Evolutionary conservation across 92 coral and sea anemone genomes (phyloP), one percentile per base, ranked within the genome.

Genomic region (Virgularia gustaviana): DNA sequence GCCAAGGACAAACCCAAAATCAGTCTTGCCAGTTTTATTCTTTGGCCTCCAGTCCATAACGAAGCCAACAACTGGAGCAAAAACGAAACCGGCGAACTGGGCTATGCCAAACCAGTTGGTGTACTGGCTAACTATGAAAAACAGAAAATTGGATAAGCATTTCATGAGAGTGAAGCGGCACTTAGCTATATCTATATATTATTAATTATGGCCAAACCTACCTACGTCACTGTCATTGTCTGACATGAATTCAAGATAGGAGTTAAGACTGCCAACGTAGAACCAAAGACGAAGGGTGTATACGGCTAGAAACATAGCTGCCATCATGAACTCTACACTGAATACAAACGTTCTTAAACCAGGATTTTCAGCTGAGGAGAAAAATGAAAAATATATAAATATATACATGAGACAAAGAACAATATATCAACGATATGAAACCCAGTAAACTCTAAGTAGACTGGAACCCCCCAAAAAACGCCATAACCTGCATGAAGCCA

Each of bases 1-100:
- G 6, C 75, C 75, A 31, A 68, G 10, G 2, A 68, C 61, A n/a
- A 68, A 68, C 34, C 75, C 75, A 49, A 49, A 2, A 49, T 68
- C 75, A 1, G 39, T 49, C 12, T 23, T 33, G 27, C 34, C 51
- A 47, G 9, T 53, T 35, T 68, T 68, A 12, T 25, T 12, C 34
- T 64, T 37, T 22, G 75, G 75, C 51, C 51, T 68, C 75, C 75
- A 68, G 51, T 68, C 75, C 75, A 68, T 68, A 31, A 49, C 61
- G 22, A 68, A 1, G 35, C 75, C 75, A 49, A 68, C 75, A 28
- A 68, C 27, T n/a, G 75, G 75, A 0, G 75, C 75, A 15, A 68
- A 68, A 44, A 68, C 2, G 35, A 68, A 68, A 5, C 75, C 75
- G 25, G 61, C 45, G 8, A 68, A 68, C 18, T 68, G 75, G 9